Evolutionary conservation across 1,140 invertebrate genomes (phyloP), one percentile per base, ranked within the genome.

Genomic region (Neodiprion fabricii): DNA sequence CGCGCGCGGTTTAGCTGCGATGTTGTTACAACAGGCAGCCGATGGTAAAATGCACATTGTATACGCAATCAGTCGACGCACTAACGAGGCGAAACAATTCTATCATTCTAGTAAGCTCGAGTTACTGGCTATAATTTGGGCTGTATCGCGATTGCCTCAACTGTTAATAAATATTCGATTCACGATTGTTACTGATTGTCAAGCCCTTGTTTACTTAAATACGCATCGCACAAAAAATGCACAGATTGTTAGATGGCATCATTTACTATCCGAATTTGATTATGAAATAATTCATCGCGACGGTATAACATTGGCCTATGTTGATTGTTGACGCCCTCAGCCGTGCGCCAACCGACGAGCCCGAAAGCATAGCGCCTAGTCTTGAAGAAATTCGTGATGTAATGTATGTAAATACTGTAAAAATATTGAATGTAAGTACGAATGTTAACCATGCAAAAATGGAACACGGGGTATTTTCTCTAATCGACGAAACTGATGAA

Each of bases 51-150:
- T 74, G 7, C 69, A 75, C 40, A 50, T 72, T 10, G 77, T 79
- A 5, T 80, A 79, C 50, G 79, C 76, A 1, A 73, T 78, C 14
- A 82, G 78, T 73, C 49, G 74, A 17, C 74, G 74, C 17, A 79
- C 79, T 21, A 79, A 73, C 5, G 74, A 79, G 5, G 47, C 48
- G 12, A 80, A 84, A 73, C n/a, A 40, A 7, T 71, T 71, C 11
- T 82, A 80, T 70, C 81, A 81, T 72, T 79, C 77, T 7, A 77
- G 70, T 65, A 77, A 80, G 74, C 70, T 81, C 67, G 81, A 83
- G 72, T 72, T 79, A 65, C 61, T 82, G 49, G 80, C 80, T 0
- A 76, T 80, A 1, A 73, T 77, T 12, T 72, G 72, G 70, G 50
- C 72, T 0, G 70, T 79, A 11, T 21, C 71, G 12, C 70, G 75